A percentile compares a stretch with the other conserved stretches of the same genome.
Conservation (phyloP, 2,888 invertebrate species). For the Pinctada fucata region DNA sequence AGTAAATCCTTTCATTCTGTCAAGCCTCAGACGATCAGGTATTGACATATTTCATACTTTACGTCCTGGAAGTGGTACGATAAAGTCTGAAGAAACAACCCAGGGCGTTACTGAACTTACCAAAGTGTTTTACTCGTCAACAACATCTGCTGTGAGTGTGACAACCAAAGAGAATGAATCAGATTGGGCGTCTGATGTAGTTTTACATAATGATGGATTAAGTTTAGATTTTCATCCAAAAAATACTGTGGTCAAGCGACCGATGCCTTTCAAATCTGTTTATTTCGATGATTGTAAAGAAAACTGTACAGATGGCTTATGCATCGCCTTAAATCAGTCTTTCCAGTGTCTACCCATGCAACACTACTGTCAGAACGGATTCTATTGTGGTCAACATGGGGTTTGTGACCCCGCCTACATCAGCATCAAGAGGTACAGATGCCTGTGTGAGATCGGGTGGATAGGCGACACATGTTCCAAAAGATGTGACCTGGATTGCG, state of each 20-base stretch:
- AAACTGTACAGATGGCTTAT: constrained; percentile 14
- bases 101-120: neutral
- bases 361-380: constrained; percentile 7
- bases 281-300: constrained; percentile 23
- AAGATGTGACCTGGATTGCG: constrained; percentile 53
- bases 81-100: neutral
- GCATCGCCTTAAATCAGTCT: constrained; percentile 10
- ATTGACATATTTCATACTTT: neutral
- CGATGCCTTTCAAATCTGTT: neutral
- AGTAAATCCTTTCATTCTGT: neutral
- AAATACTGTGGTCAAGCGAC: neutral
- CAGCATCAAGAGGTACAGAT: constrained; percentile 16
- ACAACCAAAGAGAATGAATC: neutral
- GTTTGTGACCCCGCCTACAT: constrained; percentile 12
- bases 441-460: constrained; percentile 54
- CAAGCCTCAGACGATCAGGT: neutral
- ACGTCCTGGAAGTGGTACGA: neutral
- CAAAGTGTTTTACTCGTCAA: neutral
- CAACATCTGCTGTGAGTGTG: neutral
- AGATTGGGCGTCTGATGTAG: neutral
- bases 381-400: constrained; percentile 31
- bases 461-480: constrained; percentile 50
- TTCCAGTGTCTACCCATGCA: constrained; percentile 18
- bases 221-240: neutral
- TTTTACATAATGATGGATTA: neutral